phyloP scores from a whole-genome alignment of 2,888 invertebrate species.

The Piscicola geometra region DNA sequence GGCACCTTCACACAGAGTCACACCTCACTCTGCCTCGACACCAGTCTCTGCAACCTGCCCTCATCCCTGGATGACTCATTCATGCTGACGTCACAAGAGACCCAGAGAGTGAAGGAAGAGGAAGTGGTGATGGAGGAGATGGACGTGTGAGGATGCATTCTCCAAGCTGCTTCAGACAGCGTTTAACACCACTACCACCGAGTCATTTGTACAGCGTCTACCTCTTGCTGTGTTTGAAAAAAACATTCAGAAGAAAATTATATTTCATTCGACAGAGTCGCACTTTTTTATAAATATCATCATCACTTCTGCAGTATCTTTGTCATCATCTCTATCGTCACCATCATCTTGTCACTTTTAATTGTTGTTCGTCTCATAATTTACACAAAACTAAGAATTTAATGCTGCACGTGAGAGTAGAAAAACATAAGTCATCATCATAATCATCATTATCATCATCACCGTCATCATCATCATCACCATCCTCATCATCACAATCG shows the following conservation, averaged over 20 bases:
- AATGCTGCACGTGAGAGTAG: neutral
- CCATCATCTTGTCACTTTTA: too few species aligned
- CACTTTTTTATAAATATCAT: too few species aligned
- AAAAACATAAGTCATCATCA: neutral
- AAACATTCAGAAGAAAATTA: too few species aligned
- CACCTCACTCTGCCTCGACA: conserved; percentile 32
- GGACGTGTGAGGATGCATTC: conserved; percentile 4
- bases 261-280: too few species aligned
- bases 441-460: conserved; percentile 11
- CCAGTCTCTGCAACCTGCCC: conserved; percentile 18
- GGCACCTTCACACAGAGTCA: conserved; percentile 12
- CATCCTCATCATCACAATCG: neutral
- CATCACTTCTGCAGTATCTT: too few species aligned
- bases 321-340: too few species aligned
- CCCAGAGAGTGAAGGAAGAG: neutral
- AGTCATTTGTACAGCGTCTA: too few species aligned
- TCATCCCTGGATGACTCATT: conserved; percentile 40
- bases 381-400: too few species aligned
- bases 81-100: conserved; percentile 18
- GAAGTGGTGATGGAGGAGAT: neutral
- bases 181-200: too few species aligned
- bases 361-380: too few species aligned
- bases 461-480: conserved; percentile 1
- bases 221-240: too few species aligned
- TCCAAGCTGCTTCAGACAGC: too few species aligned